phyloP scores from a whole-genome alignment of 2,888 invertebrate species.

The Brachyopa scutellaris region DNA sequence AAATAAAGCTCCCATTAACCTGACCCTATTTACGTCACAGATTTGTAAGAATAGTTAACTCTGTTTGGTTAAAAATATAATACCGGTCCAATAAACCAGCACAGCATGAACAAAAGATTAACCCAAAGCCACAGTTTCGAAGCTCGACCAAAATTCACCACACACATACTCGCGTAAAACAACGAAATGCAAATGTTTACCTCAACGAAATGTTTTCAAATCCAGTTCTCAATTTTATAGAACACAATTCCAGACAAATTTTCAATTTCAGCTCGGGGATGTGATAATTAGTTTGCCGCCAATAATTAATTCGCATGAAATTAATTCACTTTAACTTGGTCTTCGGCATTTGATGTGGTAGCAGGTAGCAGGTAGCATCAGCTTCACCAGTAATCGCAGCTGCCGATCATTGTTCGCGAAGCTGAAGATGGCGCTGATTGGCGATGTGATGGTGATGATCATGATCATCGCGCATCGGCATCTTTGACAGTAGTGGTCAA shows the following conservation, averaged over 20 bases:
- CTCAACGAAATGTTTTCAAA: conserved; percentile 23
- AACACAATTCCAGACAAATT: conserved; percentile 22
- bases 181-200: not conserved
- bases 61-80: conserved; percentile 7
- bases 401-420: conserved; percentile 30
- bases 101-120: not conserved
- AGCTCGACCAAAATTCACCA: not conserved
- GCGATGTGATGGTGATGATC: conserved; percentile 19
- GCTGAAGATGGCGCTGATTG: conserved; percentile 52
- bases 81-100: conserved; percentile 7
- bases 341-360: conserved; percentile 14
- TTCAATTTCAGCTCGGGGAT: conserved; percentile 6
- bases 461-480: conserved; percentile 9
- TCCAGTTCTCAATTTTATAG: conserved; percentile 32
- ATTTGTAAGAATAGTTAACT: conserved; percentile 1
- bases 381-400: conserved; percentile 36
- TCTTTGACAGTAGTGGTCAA: conserved; percentile 22
- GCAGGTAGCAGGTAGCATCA: conserved; percentile 41
- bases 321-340: conserved; percentile 46
- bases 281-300: conserved; percentile 65
- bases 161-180: not conserved
- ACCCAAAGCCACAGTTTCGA: not conserved
- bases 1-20: conserved; percentile 6
- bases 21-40: conserved; percentile 11
- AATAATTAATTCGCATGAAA: conserved; percentile 66